Base-by-base conservation (phyloP, 2,797 vertebrate species). In the Lithobates pipiens region DNA sequence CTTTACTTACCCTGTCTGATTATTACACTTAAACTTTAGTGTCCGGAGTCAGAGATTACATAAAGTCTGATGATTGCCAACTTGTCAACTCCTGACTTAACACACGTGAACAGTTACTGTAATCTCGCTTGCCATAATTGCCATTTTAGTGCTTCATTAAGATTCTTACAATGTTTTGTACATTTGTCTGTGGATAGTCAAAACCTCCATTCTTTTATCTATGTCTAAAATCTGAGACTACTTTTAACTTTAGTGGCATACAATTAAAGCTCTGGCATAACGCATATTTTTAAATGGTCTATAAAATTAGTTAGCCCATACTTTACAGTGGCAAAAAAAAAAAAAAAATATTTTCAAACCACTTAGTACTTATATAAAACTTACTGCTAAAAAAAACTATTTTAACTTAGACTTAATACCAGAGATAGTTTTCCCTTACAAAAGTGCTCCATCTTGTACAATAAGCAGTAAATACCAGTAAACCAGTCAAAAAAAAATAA, bases 401-500 rank as follows among this genome's bases (percentile, higher is more conserved):
- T 29, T 82, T 25, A 65, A 25, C 61, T 27, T 32, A 23, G 15
- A 44, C 44, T 50, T 44, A 67, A 67, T 27, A 15, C 57, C 39
- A 67, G 29, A 18, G n/a, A 25, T 61, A 5, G 18, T 61, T 7
- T 54, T 2, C 25, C 44, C 42, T 50, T 76, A 21, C 39, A 78
- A 65, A 80, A 57, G 44, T 74, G 29, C 10, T 10, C 39, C n/a
- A 11, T 72, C 70, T 42, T 75, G 65, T 80, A 69, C 23, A 23
- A 10, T 61, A 10, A 50, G 32, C 44, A 68, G 44, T 69, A 85
- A 85, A 76, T 70, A 70, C 68, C 61, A 61, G 32, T 69, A 76
- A 85, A 50, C n/a, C 5, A 70, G 16, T 39, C 61, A 80, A 80
- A 80, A 85, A 80, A 85, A 84, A 69, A 23, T 36, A 42, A 75